A percentile compares a stretch with the other conserved stretches of the same genome.
phyloP scores from a whole-genome alignment of 2,888 invertebrate species.

The Acrobeloides nanus region DNA sequence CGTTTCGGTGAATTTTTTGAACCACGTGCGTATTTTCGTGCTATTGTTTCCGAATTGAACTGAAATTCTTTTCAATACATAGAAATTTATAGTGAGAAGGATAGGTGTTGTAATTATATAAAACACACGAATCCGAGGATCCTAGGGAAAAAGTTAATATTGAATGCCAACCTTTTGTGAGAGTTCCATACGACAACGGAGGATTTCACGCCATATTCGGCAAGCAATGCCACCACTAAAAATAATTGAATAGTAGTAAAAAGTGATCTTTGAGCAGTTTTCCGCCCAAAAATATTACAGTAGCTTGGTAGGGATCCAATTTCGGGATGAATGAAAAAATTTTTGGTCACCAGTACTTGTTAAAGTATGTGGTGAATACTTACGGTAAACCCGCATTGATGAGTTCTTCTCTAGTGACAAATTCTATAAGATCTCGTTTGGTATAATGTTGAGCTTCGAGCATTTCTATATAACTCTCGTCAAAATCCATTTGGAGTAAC shows the following conservation, averaged over 20 bases:
- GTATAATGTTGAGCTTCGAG: slow-evolving; percentile 66
- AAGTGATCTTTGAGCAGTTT: not conserved
- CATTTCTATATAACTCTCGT: slow-evolving; percentile 18
- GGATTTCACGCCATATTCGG: slow-evolving; percentile 48
- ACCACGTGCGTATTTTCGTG: slow-evolving; percentile 8
- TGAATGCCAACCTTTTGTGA: slow-evolving; percentile 15
- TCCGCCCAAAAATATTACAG: not conserved
- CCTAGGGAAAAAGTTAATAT: slow-evolving; percentile 5
- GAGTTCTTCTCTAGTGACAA: slow-evolving; percentile 75
- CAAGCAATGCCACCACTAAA: slow-evolving; percentile 50
- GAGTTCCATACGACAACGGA: slow-evolving; percentile 20
- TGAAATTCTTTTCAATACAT: too few relatives aligned
- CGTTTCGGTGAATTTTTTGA: too few relatives aligned
- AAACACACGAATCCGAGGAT: not conserved
- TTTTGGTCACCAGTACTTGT: not conserved
- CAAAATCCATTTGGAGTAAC: slow-evolving; percentile 26
- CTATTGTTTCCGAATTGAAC: slow-evolving; percentile 3
- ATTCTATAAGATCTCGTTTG: slow-evolving; percentile 70
- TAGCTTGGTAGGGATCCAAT: too few relatives aligned
- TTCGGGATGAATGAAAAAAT: too few relatives aligned
- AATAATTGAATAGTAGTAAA: slow-evolving; percentile 7
- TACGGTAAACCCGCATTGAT: slow-evolving; percentile 71
- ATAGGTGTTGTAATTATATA: not conserved
- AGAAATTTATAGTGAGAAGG: not conserved
- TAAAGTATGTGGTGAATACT: slow-evolving; percentile 12